These are phyloP conservation scores for Chinchilla lanigera DNA, from an alignment of 2,113 vertebrate genomes.

Conservation along the genomic window DNA sequence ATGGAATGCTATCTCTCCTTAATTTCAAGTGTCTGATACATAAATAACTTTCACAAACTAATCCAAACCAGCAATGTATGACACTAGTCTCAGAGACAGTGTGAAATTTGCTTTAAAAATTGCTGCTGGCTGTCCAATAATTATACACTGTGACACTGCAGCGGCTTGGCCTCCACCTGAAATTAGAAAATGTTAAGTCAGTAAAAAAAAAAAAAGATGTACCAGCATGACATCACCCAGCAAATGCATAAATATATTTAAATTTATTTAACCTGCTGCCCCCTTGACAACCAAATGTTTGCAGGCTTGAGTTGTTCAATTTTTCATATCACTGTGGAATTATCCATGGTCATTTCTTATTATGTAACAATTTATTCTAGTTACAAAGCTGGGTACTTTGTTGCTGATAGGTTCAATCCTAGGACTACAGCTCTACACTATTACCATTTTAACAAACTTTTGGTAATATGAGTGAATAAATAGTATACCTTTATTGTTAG, in stretches of 20 bases:
- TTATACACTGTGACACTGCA: slow-evolving; percentile 87
- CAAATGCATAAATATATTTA: slow-evolving; percentile 80
- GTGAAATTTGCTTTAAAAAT: slow-evolving; percentile 87
- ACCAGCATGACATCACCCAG: slow-evolving; percentile 75
- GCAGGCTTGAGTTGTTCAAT: slow-evolving; percentile 42
- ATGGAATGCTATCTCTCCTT: slow-evolving; percentile 84
- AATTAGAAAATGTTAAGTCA: slow-evolving; percentile 85
- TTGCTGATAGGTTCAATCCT: slow-evolving; percentile 13
- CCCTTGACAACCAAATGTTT: slow-evolving; percentile 69
- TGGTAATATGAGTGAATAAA: background rate
- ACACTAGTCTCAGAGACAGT: slow-evolving; percentile 85
- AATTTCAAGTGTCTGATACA: slow-evolving; percentile 86
- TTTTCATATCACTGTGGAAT: background rate
- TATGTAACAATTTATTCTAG: slow-evolving; percentile 56
- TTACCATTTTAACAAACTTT: slow-evolving; percentile 66
- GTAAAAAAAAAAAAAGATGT: slow-evolving; percentile 74
- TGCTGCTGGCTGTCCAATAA: slow-evolving; percentile 85
- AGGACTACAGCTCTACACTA: background rate
- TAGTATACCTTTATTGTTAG: background rate
- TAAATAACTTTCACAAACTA: slow-evolving; percentile 88
- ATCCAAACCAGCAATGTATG: slow-evolving; percentile 85
- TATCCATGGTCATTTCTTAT: slow-evolving; percentile 40
- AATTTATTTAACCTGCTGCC: slow-evolving; percentile 75
- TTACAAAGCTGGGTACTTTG: slow-evolving; percentile 46
- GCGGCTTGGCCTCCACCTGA: slow-evolving; percentile 80